A percentile compares a stretch with the other conserved stretches of the same genome.
These are phyloP conservation scores for Lingula anatina DNA, from an alignment of 2,888 invertebrate species.

Conservation along the genomic window DNA sequence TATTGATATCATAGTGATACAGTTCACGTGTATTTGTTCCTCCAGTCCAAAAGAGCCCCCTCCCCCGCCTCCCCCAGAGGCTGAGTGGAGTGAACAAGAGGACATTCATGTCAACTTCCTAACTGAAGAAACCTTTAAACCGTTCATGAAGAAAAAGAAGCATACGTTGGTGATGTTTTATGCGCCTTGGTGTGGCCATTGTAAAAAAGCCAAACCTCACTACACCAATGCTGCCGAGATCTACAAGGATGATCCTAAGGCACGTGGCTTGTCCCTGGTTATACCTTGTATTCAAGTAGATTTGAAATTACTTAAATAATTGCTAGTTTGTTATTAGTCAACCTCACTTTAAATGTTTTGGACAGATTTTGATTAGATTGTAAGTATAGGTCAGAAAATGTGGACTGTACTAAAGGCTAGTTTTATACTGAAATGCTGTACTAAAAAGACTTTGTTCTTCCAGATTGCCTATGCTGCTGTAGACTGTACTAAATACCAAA, in stretches of 20 bases:
- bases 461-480: conserved; percentile 73
- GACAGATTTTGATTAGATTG: neutral
- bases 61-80: conserved; percentile 75
- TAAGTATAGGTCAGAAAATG: too few species aligned
- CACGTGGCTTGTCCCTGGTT: conserved; percentile 9
- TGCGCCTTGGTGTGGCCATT: conserved; percentile 91
- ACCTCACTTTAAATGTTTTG: too few species aligned
- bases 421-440: too few species aligned
- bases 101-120: conserved; percentile 70
- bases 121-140: conserved; percentile 66
- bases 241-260: conserved; percentile 70
- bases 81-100: conserved; percentile 71
- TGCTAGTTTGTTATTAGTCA: too few species aligned
- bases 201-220: conserved; percentile 81
- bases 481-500: conserved; percentile 67
- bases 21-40: too few species aligned
- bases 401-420: too few species aligned
- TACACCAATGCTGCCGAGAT: conserved; percentile 69
- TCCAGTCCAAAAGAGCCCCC: conserved; percentile 69
- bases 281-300: neutral
- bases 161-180: conserved; percentile 87
- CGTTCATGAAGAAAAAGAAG: conserved; percentile 75
- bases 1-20: too few species aligned
- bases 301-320: neutral
- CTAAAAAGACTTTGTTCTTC: conserved; percentile 3